Percentiles rank a stretch among this genome's conserved stretches.
These are phyloP conservation scores for Phalacrocorax brasilianus DNA, from an alignment of 2,113 vertebrate genomes.

Conservation along the genomic window DNA sequence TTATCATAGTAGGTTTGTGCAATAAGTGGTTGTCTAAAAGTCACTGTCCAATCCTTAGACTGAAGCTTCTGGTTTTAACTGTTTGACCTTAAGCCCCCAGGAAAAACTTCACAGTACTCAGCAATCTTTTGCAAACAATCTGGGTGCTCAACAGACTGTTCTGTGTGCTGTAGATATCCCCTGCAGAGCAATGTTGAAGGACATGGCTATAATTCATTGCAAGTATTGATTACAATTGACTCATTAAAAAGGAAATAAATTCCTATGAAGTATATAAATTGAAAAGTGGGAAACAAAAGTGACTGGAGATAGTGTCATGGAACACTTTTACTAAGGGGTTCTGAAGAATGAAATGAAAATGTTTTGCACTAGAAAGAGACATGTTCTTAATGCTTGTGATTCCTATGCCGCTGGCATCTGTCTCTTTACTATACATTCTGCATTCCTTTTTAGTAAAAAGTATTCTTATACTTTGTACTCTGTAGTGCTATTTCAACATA, in stretches of 20 bases:
- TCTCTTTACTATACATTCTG: background rate
- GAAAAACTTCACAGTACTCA: background rate
- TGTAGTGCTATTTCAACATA: background rate
- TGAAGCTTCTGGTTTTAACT: background rate
- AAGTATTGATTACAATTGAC: constrained; percentile 19
- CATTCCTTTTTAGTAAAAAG: background rate
- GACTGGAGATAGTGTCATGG: background rate
- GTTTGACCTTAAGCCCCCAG: background rate
- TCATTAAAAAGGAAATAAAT: constrained; percentile 31
- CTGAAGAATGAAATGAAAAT: background rate
- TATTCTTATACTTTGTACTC: background rate
- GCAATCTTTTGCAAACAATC: background rate
- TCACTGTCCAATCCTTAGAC: background rate
- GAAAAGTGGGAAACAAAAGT: background rate
- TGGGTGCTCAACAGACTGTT: background rate
- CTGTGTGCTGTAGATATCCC: background rate
- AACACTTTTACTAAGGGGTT: background rate
- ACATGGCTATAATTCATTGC: background rate
- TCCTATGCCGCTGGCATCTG: background rate
- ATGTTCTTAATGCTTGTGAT: background rate
- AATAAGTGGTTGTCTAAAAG: background rate
- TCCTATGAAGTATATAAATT: background rate
- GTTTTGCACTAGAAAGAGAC: background rate
- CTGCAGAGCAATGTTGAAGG: background rate
- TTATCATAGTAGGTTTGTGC: background rate